phyloP scores from a whole-genome alignment of 2,888 invertebrate genomes.

The Sarcophaga carnaria region DNA sequence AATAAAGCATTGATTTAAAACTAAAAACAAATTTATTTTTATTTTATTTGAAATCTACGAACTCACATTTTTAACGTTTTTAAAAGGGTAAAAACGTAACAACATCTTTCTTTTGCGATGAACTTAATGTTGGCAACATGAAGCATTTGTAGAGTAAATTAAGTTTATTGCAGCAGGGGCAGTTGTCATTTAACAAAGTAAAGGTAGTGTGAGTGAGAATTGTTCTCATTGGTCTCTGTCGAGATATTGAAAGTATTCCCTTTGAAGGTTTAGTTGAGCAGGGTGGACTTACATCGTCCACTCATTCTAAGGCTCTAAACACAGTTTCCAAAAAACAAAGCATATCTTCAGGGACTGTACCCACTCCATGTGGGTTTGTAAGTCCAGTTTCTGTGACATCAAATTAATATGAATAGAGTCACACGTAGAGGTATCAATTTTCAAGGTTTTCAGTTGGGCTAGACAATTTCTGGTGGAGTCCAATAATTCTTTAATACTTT shows the following conservation, averaged over 20 bases:
- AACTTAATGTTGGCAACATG: constrained; percentile 44
- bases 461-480: constrained; percentile 45
- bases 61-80: no score
- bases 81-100: no score
- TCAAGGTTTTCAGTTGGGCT: constrained; percentile 42
- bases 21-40: no score
- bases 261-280: not conserved
- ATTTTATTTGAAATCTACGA: no score
- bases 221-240: not conserved
- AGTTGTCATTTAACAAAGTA: constrained; percentile 18
- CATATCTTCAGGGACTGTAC: constrained; percentile 48
- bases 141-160: constrained; percentile 60
- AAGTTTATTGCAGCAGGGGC: constrained; percentile 48
- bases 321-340: constrained; percentile 44
- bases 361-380: constrained; percentile 54
- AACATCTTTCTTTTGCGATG: constrained; percentile 39
- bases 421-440: constrained; percentile 43
- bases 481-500: constrained; percentile 31
- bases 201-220: constrained; percentile 22
- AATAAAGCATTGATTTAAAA: no score
- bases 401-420: constrained; percentile 46
- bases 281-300: constrained; percentile 3
- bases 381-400: constrained; percentile 47
- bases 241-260: not conserved
- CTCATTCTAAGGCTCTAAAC: constrained; percentile 39